Conservation (phyloP, 2,113 vertebrate species). For the Gallinago media region DNA sequence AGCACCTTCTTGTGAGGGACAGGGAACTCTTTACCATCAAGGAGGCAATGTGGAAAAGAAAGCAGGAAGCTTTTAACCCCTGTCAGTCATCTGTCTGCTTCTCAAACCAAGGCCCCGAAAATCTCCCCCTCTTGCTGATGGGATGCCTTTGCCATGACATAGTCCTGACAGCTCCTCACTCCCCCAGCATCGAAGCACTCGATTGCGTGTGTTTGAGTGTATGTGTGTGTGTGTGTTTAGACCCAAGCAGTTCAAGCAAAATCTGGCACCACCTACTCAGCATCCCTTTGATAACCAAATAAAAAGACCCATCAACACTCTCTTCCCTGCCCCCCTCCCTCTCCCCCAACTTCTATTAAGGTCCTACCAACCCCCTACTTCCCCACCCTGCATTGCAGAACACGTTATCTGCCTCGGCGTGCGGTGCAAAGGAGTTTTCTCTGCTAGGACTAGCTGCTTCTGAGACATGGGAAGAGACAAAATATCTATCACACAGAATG, state of each 20-base stretch:
- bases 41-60: conserved; percentile 48
- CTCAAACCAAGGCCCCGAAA: conserved; percentile 22
- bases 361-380: neutral
- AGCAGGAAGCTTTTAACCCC: conserved; percentile 68
- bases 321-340: too few relatives aligned
- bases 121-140: conserved; percentile 41
- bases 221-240: neutral
- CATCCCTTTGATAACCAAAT: neutral
- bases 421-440: neutral
- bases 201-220: neutral
- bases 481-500: neutral
- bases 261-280: neutral
- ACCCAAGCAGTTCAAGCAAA: neutral
- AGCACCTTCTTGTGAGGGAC: conserved; percentile 38
- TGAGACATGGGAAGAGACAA: conserved; percentile 19
- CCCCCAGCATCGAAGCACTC: neutral
- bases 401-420: neutral
- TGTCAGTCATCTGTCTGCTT: conserved; percentile 71
- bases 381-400: neutral
- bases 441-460: neutral
- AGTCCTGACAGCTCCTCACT: conserved; percentile 37
- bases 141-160: conserved; percentile 31
- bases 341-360: neutral
- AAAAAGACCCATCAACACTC: neutral
- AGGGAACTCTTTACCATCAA: conserved; percentile 26